Base-by-base conservation (phyloP, 92 coral and sea anemone species). In the Epizoanthus rinbou region DNA sequence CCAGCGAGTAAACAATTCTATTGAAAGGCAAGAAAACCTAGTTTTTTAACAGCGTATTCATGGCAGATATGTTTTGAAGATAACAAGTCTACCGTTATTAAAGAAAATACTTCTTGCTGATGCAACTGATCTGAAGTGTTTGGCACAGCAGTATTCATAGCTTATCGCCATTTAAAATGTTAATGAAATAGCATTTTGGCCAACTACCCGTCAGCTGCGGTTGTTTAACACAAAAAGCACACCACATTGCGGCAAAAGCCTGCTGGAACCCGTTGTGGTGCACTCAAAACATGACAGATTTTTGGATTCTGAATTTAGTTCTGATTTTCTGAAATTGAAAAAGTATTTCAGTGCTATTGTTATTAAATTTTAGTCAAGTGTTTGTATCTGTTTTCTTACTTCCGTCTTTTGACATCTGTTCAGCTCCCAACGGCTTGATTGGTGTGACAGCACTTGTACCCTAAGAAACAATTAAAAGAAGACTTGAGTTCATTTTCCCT, bases 391-490 rank as follows among this genome's bases (percentile, higher is more conserved):
- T 13, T 25, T 64, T 18, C 5, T 5, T 25, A 18, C 69, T 18
- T 37, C 31, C 68, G 80, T 11, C 56, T 28, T 9, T 56, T 75
- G 69, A 15, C 69, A 58, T 21, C 11, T 16, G 41, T 22, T 57
- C 59, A 39, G n/a, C 56, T 18, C 6, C 43, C 4, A 41, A 39
- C 25, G n/a, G 3, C 60, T 75, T 75, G 57, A 78, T 78, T 78
- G 72, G 82, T 24, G 71, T 60, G 13, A 45, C 4, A 19, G 71
- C 50, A 62, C 82, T 63, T 78, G 82, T 14, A 78, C 72, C 62
- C 41, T 59, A 63, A 14, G 47, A 39, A n/a, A 28, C 66, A 78
- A 78, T 60, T 59, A 59, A 39, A 78, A 59, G 39, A 78, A 54
- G 25, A 63, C 39, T 78, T 78, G 71, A 62, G 57, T 78, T 62